Evolutionary conservation across 2,797 vertebrate genomes (phyloP).

Genomic region (Alectoris magna): DNA sequence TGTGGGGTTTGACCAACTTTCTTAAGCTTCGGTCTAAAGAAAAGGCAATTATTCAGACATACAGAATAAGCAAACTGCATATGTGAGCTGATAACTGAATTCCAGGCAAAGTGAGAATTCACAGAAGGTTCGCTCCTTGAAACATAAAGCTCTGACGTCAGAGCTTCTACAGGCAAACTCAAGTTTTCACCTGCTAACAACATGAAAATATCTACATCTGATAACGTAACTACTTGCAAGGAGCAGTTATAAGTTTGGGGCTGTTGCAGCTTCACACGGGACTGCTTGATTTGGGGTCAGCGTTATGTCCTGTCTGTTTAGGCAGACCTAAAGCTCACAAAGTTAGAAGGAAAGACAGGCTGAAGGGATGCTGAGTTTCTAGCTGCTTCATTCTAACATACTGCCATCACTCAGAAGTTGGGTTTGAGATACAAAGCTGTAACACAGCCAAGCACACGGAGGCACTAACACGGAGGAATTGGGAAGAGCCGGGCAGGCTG

Average conservation of each 20-base stretch:
- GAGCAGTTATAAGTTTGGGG: not conserved
- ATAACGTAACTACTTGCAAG: not conserved
- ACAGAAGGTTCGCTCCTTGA: not conserved
- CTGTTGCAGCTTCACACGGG: no score
- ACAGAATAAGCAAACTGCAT: not conserved
- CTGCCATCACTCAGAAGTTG: not conserved
- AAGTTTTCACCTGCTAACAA: slow-evolving; percentile 11
- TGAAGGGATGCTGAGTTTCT: not conserved
- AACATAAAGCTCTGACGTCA: not conserved
- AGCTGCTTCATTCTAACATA: not conserved
- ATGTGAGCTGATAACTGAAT: fast-evolving
- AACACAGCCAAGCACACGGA: fast-evolving
- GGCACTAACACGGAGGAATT: not conserved
- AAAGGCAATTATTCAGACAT: not conserved
- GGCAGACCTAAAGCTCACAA: not conserved
- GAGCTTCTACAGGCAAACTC: not conserved
- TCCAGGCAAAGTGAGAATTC: not conserved
- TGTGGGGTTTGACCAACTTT: not conserved
- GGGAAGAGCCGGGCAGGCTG: fast-evolving
- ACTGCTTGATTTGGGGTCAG: no score
- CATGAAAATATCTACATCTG: fast-evolving
- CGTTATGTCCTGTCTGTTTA: not conserved
- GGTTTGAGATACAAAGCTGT: not conserved
- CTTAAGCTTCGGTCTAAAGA: not conserved
- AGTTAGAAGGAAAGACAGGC: not conserved